A percentile compares a stretch with the other conserved stretches of the same genome.
These are phyloP conservation scores for Neopipo cinnamomea DNA, from an alignment of 2,113 vertebrate species.

Conservation along the genomic window DNA sequence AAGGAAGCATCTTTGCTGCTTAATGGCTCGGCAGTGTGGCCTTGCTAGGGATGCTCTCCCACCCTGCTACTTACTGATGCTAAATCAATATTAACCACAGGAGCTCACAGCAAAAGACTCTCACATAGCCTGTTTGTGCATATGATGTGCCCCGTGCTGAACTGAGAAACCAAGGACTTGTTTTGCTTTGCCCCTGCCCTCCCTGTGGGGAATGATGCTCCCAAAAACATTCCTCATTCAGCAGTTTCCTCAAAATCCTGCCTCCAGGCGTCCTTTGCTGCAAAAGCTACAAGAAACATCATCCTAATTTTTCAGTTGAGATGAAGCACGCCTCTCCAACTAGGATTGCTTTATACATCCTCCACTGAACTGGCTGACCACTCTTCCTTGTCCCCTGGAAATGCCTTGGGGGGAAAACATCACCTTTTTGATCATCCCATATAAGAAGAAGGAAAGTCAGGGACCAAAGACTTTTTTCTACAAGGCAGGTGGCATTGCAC, in stretches of 20 bases:
- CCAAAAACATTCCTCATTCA: background rate
- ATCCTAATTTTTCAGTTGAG: background rate
- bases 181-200: background rate
- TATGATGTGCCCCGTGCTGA: background rate
- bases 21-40: background rate
- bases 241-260: background rate
- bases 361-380: fast-evolving
- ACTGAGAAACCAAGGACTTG: background rate
- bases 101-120: background rate
- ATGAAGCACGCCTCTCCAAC: background rate
- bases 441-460: background rate
- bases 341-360: background rate
- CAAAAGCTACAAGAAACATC: background rate
- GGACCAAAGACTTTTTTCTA: background rate
- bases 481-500: background rate
- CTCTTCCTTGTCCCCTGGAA: background rate
- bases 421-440: background rate
- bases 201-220: fast-evolving
- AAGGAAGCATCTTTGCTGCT: background rate
- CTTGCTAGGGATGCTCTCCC: background rate
- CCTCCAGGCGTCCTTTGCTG: background rate
- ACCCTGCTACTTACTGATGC: background rate
- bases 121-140: background rate
- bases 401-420: fast-evolving
- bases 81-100: background rate